Conservation (phyloP, 2,888 invertebrate species). For the Oxycera nigricornis region DNA sequence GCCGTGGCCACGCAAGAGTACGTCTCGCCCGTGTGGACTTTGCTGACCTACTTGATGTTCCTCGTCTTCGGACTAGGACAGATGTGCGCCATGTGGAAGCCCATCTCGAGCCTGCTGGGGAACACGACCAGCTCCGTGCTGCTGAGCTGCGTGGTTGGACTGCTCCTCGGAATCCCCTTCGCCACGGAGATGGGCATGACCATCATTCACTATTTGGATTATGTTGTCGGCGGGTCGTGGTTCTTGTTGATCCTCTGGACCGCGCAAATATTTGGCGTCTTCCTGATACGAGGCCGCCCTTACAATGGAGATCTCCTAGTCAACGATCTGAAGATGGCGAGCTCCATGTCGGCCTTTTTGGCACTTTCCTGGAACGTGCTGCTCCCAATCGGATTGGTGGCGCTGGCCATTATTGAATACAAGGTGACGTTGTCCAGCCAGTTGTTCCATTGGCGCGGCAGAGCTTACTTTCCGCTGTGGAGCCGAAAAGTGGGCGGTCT, state of each 20-base stretch:
- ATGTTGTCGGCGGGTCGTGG: conserved; percentile 84
- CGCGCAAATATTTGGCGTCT: conserved; percentile 80
- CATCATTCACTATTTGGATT: conserved; percentile 85
- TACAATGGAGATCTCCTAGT: conserved; percentile 72
- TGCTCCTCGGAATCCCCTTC: conserved; percentile 83
- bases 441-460: conserved; percentile 71
- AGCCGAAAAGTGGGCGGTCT: conserved; percentile 78
- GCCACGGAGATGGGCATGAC: conserved; percentile 86
- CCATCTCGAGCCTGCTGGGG: conserved; percentile 80
- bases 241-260: conserved; percentile 83
- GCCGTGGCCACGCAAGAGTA: conserved; percentile 77
- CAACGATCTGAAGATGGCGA: conserved; percentile 61
- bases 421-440: conserved; percentile 73
- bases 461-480: conserved; percentile 83
- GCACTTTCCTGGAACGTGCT: conserved; percentile 90
- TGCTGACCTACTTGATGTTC: conserved; percentile 83
- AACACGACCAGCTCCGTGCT: conserved; percentile 77
- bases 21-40: conserved; percentile 88
- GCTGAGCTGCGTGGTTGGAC: conserved; percentile 81
- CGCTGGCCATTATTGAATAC: conserved; percentile 74
- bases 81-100: conserved; percentile 90
- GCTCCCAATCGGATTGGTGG: conserved; percentile 81
- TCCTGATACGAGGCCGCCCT: conserved; percentile 84
- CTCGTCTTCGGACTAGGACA: conserved; percentile 89
- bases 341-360: conserved; percentile 69